A percentile compares a stretch with the other conserved stretches of the same genome.
Conservation (phyloP, 2,888 invertebrate species). For the Salticus scenicus region DNA sequence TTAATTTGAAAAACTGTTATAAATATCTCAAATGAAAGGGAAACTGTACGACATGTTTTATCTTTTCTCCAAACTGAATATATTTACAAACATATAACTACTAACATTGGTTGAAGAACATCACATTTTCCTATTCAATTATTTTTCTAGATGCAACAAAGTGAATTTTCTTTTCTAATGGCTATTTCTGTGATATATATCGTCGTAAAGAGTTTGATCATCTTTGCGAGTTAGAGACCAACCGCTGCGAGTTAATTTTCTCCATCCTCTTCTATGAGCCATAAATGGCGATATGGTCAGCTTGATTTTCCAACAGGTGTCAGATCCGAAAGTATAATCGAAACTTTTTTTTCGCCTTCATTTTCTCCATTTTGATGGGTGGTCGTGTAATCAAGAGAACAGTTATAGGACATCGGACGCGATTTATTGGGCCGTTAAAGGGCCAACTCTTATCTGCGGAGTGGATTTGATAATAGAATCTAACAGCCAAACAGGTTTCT, state of each 20-base stretch:
- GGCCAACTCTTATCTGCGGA: conserved; percentile 53
- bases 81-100: too few relatives aligned
- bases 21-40: too few relatives aligned
- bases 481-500: conserved; percentile 44
- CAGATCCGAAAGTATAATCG: conserved; percentile 35
- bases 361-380: conserved; percentile 57
- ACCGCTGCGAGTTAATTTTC: neutral
- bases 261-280: neutral
- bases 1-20: too few relatives aligned
- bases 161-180: too few relatives aligned
- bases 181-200: too few relatives aligned
- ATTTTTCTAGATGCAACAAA: too few relatives aligned
- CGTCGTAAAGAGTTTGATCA: neutral
- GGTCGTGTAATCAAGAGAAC: conserved; percentile 64
- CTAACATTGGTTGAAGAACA: too few relatives aligned
- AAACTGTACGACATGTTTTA: too few relatives aligned
- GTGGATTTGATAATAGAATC: conserved; percentile 67
- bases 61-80: too few relatives aligned
- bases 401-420: conserved; percentile 66
- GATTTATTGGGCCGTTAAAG: conserved; percentile 63
- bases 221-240: neutral
- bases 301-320: conserved; percentile 22
- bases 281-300: conserved; percentile 29
- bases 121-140: too few relatives aligned
- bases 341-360: conserved; percentile 26